Conservation (phyloP, 2,888 invertebrate species). For the Pediacus dermestoides region DNA sequence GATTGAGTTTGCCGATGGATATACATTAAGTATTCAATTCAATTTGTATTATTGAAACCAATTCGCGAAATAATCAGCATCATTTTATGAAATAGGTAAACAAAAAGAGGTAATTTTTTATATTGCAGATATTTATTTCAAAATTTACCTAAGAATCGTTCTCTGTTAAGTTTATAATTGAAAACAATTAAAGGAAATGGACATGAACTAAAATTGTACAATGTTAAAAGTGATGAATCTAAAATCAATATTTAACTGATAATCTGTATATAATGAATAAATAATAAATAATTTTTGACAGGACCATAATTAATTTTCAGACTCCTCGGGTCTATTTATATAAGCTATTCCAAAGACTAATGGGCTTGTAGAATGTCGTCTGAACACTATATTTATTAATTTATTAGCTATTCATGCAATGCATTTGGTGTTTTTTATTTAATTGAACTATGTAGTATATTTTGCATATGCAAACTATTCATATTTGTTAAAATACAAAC, state of each 20-base stretch:
- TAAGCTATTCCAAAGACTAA: conserved; percentile 1
- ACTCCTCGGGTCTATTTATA: neutral
- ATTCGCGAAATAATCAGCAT: too few species aligned
- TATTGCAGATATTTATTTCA: too few species aligned
- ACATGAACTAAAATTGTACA: too few species aligned
- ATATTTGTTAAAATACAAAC: neutral
- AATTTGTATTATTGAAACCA: too few species aligned
- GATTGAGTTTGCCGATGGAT: too few species aligned
- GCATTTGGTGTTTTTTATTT: neutral
- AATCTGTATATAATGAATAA: conserved; percentile 1
- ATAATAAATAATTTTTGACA: conserved; percentile 2
- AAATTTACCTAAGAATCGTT: too few species aligned
- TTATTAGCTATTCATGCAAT: neutral
- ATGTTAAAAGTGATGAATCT: too few species aligned
- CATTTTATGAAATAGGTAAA: too few species aligned
- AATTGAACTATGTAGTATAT: neutral
- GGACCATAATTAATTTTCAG: neutral
- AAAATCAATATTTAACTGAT: conserved; percentile 1
- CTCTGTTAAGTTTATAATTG: too few species aligned
- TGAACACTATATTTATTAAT: neutral
- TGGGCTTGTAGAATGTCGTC: conserved; percentile 1
- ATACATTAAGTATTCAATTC: too few species aligned
- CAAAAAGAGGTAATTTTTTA: too few species aligned
- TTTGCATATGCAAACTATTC: neutral
- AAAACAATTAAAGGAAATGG: too few species aligned